phyloP scores from a whole-genome alignment of 2,797 vertebrate species.

The Cirrhinus mrigala region DNA sequence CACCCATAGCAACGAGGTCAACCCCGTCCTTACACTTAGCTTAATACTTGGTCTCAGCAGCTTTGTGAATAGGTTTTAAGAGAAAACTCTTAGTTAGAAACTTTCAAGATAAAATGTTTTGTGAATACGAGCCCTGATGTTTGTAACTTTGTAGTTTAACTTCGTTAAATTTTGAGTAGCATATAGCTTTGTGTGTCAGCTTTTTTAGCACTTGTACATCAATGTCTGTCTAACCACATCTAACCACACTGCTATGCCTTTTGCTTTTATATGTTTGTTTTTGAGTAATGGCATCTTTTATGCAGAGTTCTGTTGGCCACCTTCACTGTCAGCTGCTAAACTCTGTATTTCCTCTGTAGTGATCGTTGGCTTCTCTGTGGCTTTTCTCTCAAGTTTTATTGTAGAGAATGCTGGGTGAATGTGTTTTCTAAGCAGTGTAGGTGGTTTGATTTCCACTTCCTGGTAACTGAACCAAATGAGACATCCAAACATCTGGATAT shows the following conservation, averaged over 20 bases:
- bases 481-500: conserved; percentile 16
- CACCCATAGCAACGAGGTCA: too few species aligned
- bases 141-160: neutral
- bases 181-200: neutral
- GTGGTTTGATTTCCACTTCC: neutral
- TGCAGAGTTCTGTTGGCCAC: neutral
- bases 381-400: neutral
- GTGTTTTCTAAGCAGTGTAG: neutral
- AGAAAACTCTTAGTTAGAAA: too few species aligned
- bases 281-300: neutral
- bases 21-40: too few species aligned
- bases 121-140: too few species aligned
- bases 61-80: too few species aligned
- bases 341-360: neutral
- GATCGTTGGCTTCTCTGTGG: neutral
- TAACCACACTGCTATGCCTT: neutral
- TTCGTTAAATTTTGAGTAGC: neutral
- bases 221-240: neutral
- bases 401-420: neutral
- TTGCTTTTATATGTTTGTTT: neutral
- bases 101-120: too few species aligned
- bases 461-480: neutral
- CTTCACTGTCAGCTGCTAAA: neutral
- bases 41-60: too few species aligned
- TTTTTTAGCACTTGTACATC: neutral